Evolutionary conservation across 2,797 vertebrate genomes (phyloP), one percentile per base, ranked within the genome.

Genomic region (Nannoperca obscura): DNA sequence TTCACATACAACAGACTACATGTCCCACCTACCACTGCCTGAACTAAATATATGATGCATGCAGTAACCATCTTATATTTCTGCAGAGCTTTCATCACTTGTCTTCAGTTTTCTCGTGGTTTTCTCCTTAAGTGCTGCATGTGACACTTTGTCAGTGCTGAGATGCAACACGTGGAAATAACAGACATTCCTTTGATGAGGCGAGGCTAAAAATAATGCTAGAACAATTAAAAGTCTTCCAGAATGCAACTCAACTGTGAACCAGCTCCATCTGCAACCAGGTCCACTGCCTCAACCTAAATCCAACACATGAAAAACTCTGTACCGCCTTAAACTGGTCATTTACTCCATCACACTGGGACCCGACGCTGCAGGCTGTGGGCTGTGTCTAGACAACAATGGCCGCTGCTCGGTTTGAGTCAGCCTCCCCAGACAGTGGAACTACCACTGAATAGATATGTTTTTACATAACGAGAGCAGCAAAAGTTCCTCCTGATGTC

Each of bases 91-190:
- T 38, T 47, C 14, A 32, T 74, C 9, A 27, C 22, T 36, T 20
- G 1, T 46, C 24, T 54, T 59, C 0, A 12, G 5, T 57, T 0
- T 66, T 22, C 5, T 47, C 30, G 47, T 9, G 3, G 8, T 34
- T 63, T 46, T 46, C 12, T 42, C 9, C 2, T 9, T 19, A 2
- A 27, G 27, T 4, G n/a, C 50, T 49, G 13, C 17, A 10, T 3
- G 38, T 59, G 20, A 53, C 22, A 15, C 59, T 47, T 57, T 19
- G 27, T 55, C 27, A 34, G 59, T 24, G n/a, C 17, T 69, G n/a
- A 57, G 22, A 59, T 63, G 58, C 15, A 71, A 10, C 38, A 89
- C 78, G 73, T 85, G 75, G 82, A 81, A 85, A 60, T 68, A 50
- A 85, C 73, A 72, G 55, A 87, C 52, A 70, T 76, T 82, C 82